Evolutionary conservation across 1,140 invertebrate genomes (phyloP).

Genomic region (Bombus waltoni): DNA sequence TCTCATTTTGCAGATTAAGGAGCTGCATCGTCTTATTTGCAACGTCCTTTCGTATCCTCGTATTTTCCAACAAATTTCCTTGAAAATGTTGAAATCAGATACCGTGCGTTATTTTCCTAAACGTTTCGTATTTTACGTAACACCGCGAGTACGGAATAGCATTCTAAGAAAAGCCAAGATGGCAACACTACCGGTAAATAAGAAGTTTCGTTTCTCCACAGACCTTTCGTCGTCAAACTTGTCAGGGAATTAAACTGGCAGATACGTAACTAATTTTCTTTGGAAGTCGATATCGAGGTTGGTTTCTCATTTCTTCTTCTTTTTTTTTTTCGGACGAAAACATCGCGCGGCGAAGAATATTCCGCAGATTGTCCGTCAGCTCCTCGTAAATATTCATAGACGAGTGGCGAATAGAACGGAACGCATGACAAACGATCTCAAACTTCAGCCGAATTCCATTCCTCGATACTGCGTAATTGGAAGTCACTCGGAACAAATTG

Average conservation of each 20-base stretch:
- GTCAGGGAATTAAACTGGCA: neutral
- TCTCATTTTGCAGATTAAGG: too few species aligned
- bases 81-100: too few species aligned
- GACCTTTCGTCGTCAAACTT: neutral
- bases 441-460: constrained; percentile 51
- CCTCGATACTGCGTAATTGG: constrained; percentile 51
- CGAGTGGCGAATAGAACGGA: neutral
- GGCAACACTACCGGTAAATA: too few species aligned
- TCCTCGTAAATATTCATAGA: constrained; percentile 34
- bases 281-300: neutral
- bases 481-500: constrained; percentile 54
- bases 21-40: too few species aligned
- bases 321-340: neutral
- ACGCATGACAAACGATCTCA: constrained; percentile 43
- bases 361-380: neutral
- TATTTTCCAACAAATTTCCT: too few species aligned
- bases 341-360: constrained; percentile 1
- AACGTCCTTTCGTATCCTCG: too few species aligned
- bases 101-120: too few species aligned
- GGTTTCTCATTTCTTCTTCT: neutral
- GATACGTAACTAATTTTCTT: neutral
- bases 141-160: too few species aligned
- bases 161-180: too few species aligned
- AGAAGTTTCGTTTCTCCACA: neutral
- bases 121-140: too few species aligned